These are phyloP conservation scores for Lethenteron camtschaticum DNA, from an alignment of 2,113 vertebrate genomes.

Conservation along the genomic window DNA sequence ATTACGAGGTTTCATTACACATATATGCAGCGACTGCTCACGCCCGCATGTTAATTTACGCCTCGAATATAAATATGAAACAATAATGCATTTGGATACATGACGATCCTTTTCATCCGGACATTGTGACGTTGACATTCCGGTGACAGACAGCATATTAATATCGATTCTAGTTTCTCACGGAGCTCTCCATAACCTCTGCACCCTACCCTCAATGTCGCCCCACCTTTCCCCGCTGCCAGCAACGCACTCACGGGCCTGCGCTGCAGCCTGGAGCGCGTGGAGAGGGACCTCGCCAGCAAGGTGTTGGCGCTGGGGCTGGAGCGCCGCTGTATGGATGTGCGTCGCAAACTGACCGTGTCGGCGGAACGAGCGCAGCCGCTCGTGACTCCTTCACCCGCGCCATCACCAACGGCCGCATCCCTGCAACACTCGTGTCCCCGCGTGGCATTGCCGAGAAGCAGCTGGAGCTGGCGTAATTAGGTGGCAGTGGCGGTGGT, in stretches of 20 bases:
- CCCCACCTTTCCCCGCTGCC: conserved; percentile 7
- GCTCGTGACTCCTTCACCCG: conserved; percentile 21
- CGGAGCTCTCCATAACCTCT: no score
- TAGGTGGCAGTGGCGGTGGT: no score
- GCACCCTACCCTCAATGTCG: no score
- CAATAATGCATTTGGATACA: no score
- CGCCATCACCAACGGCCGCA: conserved; percentile 16
- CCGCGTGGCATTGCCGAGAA: conserved; percentile 7
- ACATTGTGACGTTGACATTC: no score
- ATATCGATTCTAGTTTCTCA: no score
- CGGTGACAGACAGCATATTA: no score
- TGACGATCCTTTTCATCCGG: no score
- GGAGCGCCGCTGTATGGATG: conserved; percentile 34
- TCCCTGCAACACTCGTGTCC: conserved; percentile 13
- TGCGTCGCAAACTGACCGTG: conserved; percentile 22
- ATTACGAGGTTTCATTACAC: no score
- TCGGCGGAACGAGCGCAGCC: conserved; percentile 22
- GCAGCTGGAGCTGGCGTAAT: conserved; percentile 18
- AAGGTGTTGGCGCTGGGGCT: conserved; percentile 33
- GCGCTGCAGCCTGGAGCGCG: conserved; percentile 36
- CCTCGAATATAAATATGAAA: no score
- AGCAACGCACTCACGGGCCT: conserved; percentile 45
- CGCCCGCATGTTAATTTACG: no score
- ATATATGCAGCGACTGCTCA: no score
- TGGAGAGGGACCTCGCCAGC: conserved; percentile 34